Conservation (phyloP, 2,888 invertebrate genomes). For the Drosophila flavopinicola region DNA sequence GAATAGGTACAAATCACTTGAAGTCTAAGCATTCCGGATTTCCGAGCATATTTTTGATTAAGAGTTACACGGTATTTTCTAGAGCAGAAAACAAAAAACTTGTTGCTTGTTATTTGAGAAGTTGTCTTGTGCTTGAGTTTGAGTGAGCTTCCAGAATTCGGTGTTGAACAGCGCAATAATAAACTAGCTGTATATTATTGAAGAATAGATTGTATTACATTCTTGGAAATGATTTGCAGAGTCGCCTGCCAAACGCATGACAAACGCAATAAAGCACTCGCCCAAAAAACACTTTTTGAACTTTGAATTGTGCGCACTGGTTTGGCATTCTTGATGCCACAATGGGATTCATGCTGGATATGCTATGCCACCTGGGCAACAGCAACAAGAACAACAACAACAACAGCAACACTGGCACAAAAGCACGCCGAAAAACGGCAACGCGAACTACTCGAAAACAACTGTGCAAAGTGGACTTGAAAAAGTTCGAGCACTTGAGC, state of each 20-base stretch:
- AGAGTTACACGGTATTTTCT: neutral
- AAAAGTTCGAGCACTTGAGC: conserved; percentile 76
- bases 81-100: neutral
- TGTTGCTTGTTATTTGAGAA: neutral
- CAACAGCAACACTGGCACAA: conserved; percentile 20
- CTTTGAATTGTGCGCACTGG: conserved; percentile 42
- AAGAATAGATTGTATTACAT: neutral
- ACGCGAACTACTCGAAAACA: conserved; percentile 70
- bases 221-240: neutral
- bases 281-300: conserved; percentile 26
- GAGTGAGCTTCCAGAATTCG: neutral
- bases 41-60: too few species aligned
- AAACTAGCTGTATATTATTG: neutral
- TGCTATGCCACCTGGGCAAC: conserved; percentile 28
- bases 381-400: neutral
- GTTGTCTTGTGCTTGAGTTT: neutral
- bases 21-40: too few species aligned
- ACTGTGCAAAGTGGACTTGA: conserved; percentile 77
- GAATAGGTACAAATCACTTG: too few species aligned
- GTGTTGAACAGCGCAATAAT: neutral
- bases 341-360: conserved; percentile 19
- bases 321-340: conserved; percentile 30
- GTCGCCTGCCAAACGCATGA: neutral
- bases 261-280: conserved; percentile 23
- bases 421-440: conserved; percentile 49